Evolutionary conservation across 2,888 invertebrate species (phyloP), one percentile per base, ranked within the genome.

Genomic region (Aphodius granarius): DNA sequence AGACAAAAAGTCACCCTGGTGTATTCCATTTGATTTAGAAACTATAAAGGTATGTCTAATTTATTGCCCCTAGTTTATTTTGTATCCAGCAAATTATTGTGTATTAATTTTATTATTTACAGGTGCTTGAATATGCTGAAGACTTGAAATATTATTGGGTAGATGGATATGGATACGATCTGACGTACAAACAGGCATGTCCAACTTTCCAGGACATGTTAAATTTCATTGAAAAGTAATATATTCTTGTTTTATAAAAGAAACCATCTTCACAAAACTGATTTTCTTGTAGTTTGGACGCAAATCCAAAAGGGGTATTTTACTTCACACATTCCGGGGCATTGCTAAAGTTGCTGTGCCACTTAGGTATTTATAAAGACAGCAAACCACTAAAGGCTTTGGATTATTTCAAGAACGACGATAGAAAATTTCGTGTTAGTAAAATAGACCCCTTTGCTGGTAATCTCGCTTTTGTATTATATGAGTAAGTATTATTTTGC

Each of bases 241-340:
- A 82, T 77, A 64, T 3, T 72, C 6, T 16, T 19, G 21, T 19
- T 71, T 22, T 6, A 73, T 65, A 15, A 63, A 63, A 6, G 15
- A 63, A 15, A n/a, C 9, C 16, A 64, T 19, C 64, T 62, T 63
- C 20, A 19, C 63, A 5, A 63, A 73, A 70, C 17, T 74, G 1
- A 73, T 66, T 21, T 63, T 71, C 71, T 82, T 83, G 75, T 78
- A 85, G 85, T 17, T 81, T 82, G 71, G 78, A 75, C n/a, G 73
- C 79, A 65, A 83, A 80, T 78, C 85, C 86, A 2, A 85, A 84
- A 79, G 83, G 83, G 9, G 90, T 91, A 22, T 91, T 93, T 79
- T 92, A 95, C 82, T 96, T 96, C 84, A 91, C 94, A 0, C 96
- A 96, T 87, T 95, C 95, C 0, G 96, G 96, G 2, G 92, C 95